These are phyloP conservation scores for Jaculus jaculus DNA, from an alignment of 2,113 vertebrate genomes.

Conservation along the genomic window DNA sequence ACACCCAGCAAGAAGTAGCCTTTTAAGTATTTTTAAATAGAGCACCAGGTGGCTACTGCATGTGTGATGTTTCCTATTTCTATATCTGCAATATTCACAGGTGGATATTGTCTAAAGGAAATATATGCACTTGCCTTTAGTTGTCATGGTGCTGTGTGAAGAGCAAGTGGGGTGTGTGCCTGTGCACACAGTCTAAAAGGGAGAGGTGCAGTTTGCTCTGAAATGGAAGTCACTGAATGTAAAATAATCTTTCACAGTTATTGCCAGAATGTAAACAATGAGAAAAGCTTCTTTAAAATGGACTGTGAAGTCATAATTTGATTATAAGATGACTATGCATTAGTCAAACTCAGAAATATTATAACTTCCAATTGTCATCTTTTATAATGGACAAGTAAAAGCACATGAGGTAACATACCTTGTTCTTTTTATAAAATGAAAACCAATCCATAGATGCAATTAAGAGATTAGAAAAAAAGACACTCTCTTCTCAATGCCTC, in stretches of 20 bases:
- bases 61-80: background rate
- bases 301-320: background rate
- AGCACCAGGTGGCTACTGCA: background rate
- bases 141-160: background rate
- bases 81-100: background rate
- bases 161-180: rapidly evolving
- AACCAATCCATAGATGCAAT: background rate
- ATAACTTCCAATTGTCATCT: background rate
- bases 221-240: background rate
- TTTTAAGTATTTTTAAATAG: background rate
- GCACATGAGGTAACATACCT: background rate
- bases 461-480: background rate
- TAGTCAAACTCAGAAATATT: background rate
- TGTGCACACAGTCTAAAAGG: rapidly evolving
- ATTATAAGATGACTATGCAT: background rate
- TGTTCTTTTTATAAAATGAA: background rate
- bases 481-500: rapidly evolving
- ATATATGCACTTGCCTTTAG: background rate
- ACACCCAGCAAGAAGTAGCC: no score
- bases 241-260: background rate
- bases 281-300: background rate
- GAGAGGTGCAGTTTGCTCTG: background rate
- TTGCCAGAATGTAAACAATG: background rate
- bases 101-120: no score
- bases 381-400: background rate